Percentiles rank a stretch among this genome's conserved stretches.
phyloP scores from a whole-genome alignment of 1,140 invertebrate species.

The Cydia strobilella region DNA sequence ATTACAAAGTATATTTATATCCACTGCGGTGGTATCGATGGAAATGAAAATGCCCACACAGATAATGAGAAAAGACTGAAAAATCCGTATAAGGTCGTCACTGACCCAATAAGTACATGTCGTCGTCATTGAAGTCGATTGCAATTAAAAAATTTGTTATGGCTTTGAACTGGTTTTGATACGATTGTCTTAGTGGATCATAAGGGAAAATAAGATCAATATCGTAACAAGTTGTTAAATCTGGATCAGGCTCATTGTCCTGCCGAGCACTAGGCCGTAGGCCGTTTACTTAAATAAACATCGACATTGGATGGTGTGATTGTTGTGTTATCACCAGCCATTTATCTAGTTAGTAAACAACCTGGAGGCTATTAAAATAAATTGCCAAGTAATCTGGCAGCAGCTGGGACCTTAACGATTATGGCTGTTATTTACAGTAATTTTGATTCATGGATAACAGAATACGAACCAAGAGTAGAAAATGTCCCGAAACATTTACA shows the following conservation, averaged over 20 bases:
- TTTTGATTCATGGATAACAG: slow-evolving; percentile 20
- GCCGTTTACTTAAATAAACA: neutral
- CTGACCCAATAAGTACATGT: no score
- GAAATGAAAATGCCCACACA: no score
- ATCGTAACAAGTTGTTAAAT: neutral
- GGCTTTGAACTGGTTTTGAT: no score
- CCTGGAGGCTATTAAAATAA: slow-evolving; percentile 6
- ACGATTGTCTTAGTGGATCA: no score
- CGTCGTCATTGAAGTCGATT: no score
- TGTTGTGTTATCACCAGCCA: neutral
- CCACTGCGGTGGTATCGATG: no score
- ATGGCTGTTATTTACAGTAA: slow-evolving; percentile 12
- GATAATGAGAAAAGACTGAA: no score
- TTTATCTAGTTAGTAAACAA: neutral
- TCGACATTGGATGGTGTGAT: neutral
- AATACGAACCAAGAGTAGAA: slow-evolving; percentile 5
- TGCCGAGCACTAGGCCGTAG: neutral
- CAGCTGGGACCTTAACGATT: slow-evolving; percentile 20
- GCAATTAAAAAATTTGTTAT: no score
- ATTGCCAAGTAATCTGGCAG: neutral
- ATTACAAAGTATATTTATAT: no score
- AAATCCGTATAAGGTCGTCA: no score
- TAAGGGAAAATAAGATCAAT: no score
- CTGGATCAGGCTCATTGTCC: neutral
- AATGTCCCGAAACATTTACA: neutral